phyloP scores from a whole-genome alignment of 2,888 invertebrate species.

The Callimorpha dominula region DNA sequence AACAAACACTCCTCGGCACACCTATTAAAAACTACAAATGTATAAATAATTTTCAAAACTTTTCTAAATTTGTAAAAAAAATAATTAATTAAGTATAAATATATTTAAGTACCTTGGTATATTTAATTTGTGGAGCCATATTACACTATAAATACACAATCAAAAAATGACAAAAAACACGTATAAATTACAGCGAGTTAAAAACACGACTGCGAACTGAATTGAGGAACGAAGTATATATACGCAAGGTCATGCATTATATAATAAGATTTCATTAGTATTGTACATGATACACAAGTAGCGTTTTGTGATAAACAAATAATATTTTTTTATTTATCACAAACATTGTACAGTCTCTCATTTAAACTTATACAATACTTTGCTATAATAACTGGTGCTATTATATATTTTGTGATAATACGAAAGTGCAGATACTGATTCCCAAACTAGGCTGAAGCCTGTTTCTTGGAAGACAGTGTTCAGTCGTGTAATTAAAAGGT shows the following conservation, averaged over 20 bases:
- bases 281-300: neutral
- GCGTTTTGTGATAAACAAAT: too few relatives aligned
- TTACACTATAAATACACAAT: neutral
- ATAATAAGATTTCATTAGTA: too few relatives aligned
- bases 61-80: too few relatives aligned
- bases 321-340: too few relatives aligned
- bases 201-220: neutral
- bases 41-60: neutral
- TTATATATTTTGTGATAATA: too few relatives aligned
- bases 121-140: slow-evolving; percentile 27
- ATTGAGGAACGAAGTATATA: too few relatives aligned
- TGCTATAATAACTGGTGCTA: neutral
- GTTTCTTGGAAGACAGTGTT: neutral
- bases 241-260: too few relatives aligned
- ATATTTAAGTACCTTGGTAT: slow-evolving; percentile 20
- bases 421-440: neutral
- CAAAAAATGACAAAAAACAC: neutral
- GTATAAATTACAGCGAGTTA: neutral
- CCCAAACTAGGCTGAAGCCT: neutral
- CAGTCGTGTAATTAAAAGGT: neutral
- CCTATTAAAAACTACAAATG: too few relatives aligned
- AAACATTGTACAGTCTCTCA: neutral
- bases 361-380: neutral
- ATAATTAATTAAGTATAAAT: neutral
- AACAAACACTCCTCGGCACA: too few relatives aligned